Base-by-base conservation (phyloP, 2,888 invertebrate genomes). In the Psylliodes chrysocephalus region DNA sequence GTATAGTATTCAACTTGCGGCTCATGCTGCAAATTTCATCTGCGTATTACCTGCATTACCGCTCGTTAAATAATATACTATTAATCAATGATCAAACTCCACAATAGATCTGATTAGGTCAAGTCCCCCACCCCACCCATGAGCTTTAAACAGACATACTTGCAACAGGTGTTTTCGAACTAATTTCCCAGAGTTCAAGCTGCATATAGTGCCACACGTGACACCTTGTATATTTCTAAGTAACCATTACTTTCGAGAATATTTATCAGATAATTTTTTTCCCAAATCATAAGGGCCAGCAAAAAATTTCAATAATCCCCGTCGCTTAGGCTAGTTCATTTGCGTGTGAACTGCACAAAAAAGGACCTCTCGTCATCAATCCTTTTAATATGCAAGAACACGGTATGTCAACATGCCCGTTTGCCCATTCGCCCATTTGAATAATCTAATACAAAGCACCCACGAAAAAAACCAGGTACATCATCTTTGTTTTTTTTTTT, bases 321-420 rank as follows among this genome's bases (percentile, higher is more conserved):
- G 42, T 59, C 40, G 42, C 40, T 53, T 59, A 54, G 60, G 51
- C 57, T 38, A 60, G 73, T 73, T 74, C 76, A 75, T 77, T 77
- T 77, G 77, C 81, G 80, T 81, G 81, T 80, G 81, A 81, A 81
- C 79, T 70, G 33, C 64, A 73, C 73, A 79, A 81, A 80, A 79
- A 81, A 79, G 74, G 73, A 70, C 70, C 74, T 75, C 76, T 52
- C 75, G 69, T 73, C 38, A 51, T 49, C 75, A 73, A 74, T 59
- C 79, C 79, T 71, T 74, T 82, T 82, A 81, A 82, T 82, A 82
- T 82, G 81, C 82, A 78, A 80, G 79, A 77, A 81, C 82, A 82
- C 80, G 82, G 76, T 78, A 79, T 80, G 81, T 82, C 81, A 82
- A 82, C 81, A 81, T 76, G 72, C 73, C 69, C 49, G 40, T 59